These are phyloP conservation scores for Sphecodes monilicornis DNA, from an alignment of 2,888 invertebrate species.

Conservation along the genomic window DNA sequence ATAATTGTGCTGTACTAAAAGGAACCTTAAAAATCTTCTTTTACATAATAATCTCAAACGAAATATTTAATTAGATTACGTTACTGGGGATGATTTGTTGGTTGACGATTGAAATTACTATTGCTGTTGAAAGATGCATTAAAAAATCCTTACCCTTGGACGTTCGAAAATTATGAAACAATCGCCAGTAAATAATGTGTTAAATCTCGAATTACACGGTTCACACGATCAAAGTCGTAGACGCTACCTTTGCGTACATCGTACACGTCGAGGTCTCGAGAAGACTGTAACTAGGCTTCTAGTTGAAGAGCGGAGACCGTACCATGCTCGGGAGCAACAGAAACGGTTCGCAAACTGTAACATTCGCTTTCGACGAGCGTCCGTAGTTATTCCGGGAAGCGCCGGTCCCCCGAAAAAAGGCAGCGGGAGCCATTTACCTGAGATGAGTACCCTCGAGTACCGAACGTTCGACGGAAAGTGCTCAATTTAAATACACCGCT, in stretches of 20 bases:
- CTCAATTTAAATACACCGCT: conserved; percentile 39
- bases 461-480: conserved; percentile 1
- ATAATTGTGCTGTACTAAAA: too few species aligned
- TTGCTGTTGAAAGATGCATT: too few species aligned
- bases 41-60: too few species aligned
- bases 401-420: neutral
- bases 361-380: neutral
- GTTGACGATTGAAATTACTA: too few species aligned
- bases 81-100: too few species aligned
- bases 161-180: too few species aligned
- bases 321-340: neutral
- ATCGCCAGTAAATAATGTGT: too few species aligned
- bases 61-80: too few species aligned
- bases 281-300: neutral
- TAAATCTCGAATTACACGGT: too few species aligned
- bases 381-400: neutral
- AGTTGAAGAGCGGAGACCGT: neutral
- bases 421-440: neutral
- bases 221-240: too few species aligned
- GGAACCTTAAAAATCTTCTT: too few species aligned
- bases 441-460: neutral
- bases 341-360: neutral
- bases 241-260: neutral
- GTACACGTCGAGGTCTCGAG: neutral
- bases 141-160: too few species aligned